phyloP scores from a whole-genome alignment of 2,113 vertebrate species.

The Delphinapterus leucas region DNA sequence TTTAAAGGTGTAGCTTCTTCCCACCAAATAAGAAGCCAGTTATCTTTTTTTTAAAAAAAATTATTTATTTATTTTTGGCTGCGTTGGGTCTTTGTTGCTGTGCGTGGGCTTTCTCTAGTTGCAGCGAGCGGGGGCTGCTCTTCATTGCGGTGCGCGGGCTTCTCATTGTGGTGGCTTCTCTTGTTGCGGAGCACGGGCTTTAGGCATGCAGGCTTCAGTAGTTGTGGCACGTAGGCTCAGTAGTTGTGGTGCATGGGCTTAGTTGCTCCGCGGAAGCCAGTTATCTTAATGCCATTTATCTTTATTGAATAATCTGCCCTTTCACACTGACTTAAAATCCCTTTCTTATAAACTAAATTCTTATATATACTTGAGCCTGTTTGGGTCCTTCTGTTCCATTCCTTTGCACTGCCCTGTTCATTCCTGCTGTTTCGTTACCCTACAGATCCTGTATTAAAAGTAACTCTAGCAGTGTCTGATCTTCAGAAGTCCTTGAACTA shows the following conservation, averaged over 20 bases:
- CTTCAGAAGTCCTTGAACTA: constrained; percentile 90
- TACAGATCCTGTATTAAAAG: constrained; percentile 93
- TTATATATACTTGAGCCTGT: not conserved
- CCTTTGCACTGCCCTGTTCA: not conserved
- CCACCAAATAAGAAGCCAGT: not conserved
- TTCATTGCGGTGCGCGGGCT: too few relatives aligned
- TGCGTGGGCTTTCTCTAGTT: too few relatives aligned
- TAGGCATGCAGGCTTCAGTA: too few relatives aligned
- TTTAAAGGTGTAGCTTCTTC: not conserved
- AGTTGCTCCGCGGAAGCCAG: not conserved
- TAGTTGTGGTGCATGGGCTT: too few relatives aligned
- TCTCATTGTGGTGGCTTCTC: too few relatives aligned
- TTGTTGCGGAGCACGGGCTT: too few relatives aligned
- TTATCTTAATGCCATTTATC: not conserved
- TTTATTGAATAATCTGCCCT: not conserved
- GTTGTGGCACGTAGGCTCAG: too few relatives aligned
- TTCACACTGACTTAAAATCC: not conserved
- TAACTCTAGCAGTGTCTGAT: constrained; percentile 92
- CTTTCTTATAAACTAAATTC: constrained; percentile 14
- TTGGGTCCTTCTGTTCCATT: not conserved
- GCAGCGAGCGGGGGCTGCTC: too few relatives aligned
- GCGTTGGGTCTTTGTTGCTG: too few relatives aligned
- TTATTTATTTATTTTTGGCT: too few relatives aligned
- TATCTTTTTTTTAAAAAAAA: not conserved
- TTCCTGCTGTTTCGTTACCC: not conserved